Evolutionary conservation across 1,140 invertebrate genomes (phyloP), one percentile per base, ranked within the genome.

Genomic region (Liolophura sinensis): DNA sequence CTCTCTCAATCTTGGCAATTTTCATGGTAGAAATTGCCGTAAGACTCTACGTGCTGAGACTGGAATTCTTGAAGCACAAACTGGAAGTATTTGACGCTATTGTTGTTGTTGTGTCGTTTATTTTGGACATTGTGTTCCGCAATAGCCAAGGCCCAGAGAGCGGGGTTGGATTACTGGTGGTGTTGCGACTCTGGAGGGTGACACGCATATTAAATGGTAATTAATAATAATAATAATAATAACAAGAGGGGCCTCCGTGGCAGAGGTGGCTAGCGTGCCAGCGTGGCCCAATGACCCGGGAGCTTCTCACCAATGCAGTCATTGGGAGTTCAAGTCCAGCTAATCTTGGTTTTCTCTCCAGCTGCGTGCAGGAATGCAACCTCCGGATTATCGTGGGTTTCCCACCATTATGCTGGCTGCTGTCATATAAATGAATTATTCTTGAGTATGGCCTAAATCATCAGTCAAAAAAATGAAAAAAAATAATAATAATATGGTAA

Each of bases 21-120:
- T 85, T 85, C 65, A 20, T 85, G 12, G 60, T 85, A 47, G 84
- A 85, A 65, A 79, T 84, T 57, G n/a, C 64, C 16, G 48, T 79
- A 11, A 78, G 84, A 50, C 58, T 85, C 0, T 85, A 78, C 73
- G 82, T 78, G 5, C 74, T 83, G 68, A 62, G 82, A n/a, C 48
- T 79, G 31, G 73, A 73, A 15, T 85, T 84, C 65, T 84, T 85
- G 64, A 72, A 73, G 46, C 78, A 82, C 67, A 85, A 84, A 64
- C 54, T 83, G 63, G 84, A 85, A 63, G 48, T 85, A 62, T 84
- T 85, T 77, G 84, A 85, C 76, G 81, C 80, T 16, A 40, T 84
- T 60, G 70, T 85, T 31, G 80, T 85, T 7, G 71, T 84, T 49
- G 70, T 83, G 1, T 84, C 84, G 12, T 83, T 85, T 71, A 72